These are phyloP conservation scores for Brachyhypopomus occidentalis DNA, from an alignment of 2,113 vertebrate species.

Conservation along the genomic window DNA sequence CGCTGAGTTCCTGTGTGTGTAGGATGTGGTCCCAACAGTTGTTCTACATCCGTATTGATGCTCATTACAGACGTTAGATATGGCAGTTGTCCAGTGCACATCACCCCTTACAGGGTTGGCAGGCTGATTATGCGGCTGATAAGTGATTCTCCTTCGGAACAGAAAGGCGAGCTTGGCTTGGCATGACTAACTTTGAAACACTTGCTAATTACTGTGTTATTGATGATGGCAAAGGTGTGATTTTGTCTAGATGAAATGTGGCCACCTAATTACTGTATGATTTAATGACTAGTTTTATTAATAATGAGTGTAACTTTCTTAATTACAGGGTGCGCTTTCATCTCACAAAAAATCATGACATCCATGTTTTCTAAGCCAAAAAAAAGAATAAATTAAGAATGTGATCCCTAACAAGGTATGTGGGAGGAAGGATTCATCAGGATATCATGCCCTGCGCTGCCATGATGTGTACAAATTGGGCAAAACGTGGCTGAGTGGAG, in stretches of 20 bases:
- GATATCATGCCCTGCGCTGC: slow-evolving; percentile 12
- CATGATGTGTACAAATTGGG: slow-evolving; percentile 39
- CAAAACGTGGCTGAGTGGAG: slow-evolving; percentile 36
- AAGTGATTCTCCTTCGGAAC: slow-evolving; percentile 28
- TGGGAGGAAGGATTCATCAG: slow-evolving; percentile 31
- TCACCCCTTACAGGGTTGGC: slow-evolving; percentile 81
- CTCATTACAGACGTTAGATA: slow-evolving; percentile 84
- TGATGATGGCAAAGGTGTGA: slow-evolving; percentile 49
- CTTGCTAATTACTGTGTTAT: slow-evolving; percentile 52
- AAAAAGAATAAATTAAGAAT: slow-evolving; percentile 36
- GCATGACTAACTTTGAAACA: slow-evolving; percentile 49
- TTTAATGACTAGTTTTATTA: slow-evolving; percentile 57
- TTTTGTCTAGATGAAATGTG: slow-evolving; percentile 52
- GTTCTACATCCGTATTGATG: slow-evolving; percentile 83
- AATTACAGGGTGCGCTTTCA: slow-evolving; percentile 50
- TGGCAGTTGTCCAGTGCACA: slow-evolving; percentile 86
- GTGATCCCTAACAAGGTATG: slow-evolving; percentile 21
- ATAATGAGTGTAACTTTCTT: slow-evolving; percentile 54
- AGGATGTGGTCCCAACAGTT: slow-evolving; percentile 73
- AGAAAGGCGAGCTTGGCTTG: slow-evolving; percentile 64
- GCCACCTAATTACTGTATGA: slow-evolving; percentile 58
- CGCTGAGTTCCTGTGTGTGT: slow-evolving; percentile 69
- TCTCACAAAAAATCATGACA: slow-evolving; percentile 31
- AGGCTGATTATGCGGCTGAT: slow-evolving; percentile 37
- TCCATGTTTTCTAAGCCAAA: slow-evolving; percentile 40